Percentiles rank a stretch among this genome's conserved stretches.
Evolutionary conservation across 2,888 invertebrate genomes (phyloP).

Genomic region (Tryphoninae sp.): DNA sequence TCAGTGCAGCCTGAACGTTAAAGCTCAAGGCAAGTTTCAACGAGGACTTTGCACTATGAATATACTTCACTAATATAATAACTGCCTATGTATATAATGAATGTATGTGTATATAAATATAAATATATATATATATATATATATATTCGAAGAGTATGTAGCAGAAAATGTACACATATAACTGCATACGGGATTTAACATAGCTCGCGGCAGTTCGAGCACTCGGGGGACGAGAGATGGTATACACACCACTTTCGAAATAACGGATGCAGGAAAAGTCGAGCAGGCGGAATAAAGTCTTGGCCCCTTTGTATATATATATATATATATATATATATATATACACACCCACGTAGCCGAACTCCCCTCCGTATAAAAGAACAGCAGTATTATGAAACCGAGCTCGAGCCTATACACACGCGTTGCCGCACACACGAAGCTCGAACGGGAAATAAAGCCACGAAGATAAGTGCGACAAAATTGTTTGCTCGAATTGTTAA

Average conservation of each 20-base stretch:
- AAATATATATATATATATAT: neutral
- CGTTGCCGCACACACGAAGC: neutral
- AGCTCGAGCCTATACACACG: neutral
- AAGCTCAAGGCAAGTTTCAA: constrained; percentile 46
- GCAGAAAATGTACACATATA: neutral
- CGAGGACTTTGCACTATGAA: constrained; percentile 24
- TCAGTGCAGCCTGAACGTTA: constrained; percentile 8
- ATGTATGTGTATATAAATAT: neutral
- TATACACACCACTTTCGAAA: constrained; percentile 31
- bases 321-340: constrained; percentile 12
- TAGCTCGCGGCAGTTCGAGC: constrained; percentile 14
- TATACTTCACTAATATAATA: constrained; percentile 12
- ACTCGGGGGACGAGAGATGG: constrained; percentile 25
- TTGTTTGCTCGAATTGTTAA: constrained; percentile 59
- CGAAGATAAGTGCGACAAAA: constrained; percentile 59
- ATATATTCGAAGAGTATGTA: neutral
- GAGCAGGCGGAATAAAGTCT: constrained; percentile 43
- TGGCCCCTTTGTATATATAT: constrained; percentile 15
- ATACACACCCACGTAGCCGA: neutral
- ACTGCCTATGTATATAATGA: neutral
- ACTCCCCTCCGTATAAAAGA: constrained; percentile 22
- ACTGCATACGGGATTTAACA: constrained; percentile 7
- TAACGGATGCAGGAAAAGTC: constrained; percentile 52
- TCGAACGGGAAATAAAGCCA: constrained; percentile 6
- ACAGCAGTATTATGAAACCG: constrained; percentile 40